Base-by-base conservation (phyloP, 1,140 invertebrate species). In the Bombus impatiens region DNA sequence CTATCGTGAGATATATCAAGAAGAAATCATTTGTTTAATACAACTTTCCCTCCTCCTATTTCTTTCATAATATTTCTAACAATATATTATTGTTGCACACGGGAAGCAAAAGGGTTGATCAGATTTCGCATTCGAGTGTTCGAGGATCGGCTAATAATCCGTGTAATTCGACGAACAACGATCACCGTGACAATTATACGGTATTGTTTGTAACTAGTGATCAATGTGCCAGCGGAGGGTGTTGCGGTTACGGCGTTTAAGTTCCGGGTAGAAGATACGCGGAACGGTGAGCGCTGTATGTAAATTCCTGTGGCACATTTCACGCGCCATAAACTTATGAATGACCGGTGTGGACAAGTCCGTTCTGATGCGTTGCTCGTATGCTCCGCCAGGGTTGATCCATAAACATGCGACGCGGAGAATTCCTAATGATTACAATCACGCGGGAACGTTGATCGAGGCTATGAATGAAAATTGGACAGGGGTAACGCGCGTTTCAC, bases 281-380 rank as follows among this genome's bases (percentile, higher is more conserved):
- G 79, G 72, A 84, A 84, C 78, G 59, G 87, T 40, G 77, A 53
- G 83, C 78, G 32, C 67, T 85, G 67, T 78, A 87, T 90, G 89
- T 68, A 86, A 90, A 88, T 86, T 78, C 72, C 76, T 71, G 82
- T 57, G 44, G 57, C 37, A 59, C 86, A 80, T 90, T 90, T 90
- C 88, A 90, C 83, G 89, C 88, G 78, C 83, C 89, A 90, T 90
- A 90, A 90, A 90, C 88, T 90, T 80, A 87, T 80, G 82, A 90
- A 90, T 90, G 82, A 79, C 44, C 77, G 42, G 12, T 57, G 59
- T 59, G 72, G 84, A 87, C 78, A 78, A 65, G 76, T 59, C 25
- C 67, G 18, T 47, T 25, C 78, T 57, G 47, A 70, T 80, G 15
- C 32, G 68, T 22, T 40, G 57, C 37, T 53, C 57, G 13, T 75